Base-by-base conservation (phyloP, 2,888 invertebrate genomes). In the Protonemura montana region DNA sequence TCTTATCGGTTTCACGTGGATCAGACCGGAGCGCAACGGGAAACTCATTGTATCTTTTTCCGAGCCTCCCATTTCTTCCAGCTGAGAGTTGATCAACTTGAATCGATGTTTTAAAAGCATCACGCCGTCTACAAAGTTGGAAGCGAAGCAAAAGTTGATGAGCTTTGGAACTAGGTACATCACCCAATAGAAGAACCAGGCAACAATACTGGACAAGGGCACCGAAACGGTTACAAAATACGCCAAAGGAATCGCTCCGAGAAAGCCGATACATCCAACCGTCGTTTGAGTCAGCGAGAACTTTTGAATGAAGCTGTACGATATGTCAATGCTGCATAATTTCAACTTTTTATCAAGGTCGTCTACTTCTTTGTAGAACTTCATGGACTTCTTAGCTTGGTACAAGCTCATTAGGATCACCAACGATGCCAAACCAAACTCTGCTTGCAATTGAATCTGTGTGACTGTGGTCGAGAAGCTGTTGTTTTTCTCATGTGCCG, bases 71-170 rank as follows among this genome's bases (percentile, higher is more conserved):
- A 83, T 41, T 0, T 83, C 82, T 21, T 26, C 26, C 5, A 83
- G 30, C 27, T 83, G 29, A n/a, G 29, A 25, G 26, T 83, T 83
- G 21, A 83, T 25, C 42, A 83, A 41, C 3, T 26, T 35, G 42
- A 42, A 83, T 7, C 41, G 29, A 16, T 83, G 41, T 16, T 83
- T 83, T 6, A 83, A 41, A 0, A 83, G 26, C 26, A 41, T 41
- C 0, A 83, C 82, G 26, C 82, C 30, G 42, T 83, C 41, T 5
- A 41, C 41, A 25, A 83, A 83, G 27, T 35, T 83, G 7, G n/a
- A 25, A 5, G 82, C 41, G 25, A 83, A 41, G 21, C 30, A n/a
- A n/a, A 26, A 83, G 25, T 83, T 83, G 82, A 83, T 41, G 41
- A 83, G 29, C 26, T 83, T 30, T 25, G 82, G 41, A 3, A 41